phyloP scores from a whole-genome alignment of 2,797 vertebrate species.

The Poeciliopsis infans region DNA sequence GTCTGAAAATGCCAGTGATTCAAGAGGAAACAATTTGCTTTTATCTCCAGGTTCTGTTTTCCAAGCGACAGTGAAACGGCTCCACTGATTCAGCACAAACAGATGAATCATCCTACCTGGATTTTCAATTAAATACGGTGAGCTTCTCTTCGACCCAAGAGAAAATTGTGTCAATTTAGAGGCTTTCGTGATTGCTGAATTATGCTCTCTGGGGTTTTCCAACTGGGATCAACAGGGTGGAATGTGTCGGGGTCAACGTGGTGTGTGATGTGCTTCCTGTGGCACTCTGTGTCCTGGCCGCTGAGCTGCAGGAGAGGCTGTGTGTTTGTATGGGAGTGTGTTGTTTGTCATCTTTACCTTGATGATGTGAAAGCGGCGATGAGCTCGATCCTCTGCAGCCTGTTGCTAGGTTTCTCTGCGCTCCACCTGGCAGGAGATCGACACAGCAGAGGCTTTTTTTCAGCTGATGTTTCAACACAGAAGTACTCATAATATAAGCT shows the following conservation, averaged over 20 bases:
- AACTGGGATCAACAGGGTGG: conserved; percentile 25
- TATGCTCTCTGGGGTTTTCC: conserved; percentile 13
- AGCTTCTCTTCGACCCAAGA: conserved; percentile 22
- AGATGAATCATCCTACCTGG: conserved; percentile 33
- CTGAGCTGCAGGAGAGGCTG: conserved; percentile 20
- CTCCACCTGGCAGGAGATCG: conserved; percentile 54
- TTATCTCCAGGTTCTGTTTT: conserved; percentile 37
- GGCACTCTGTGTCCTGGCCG: conserved; percentile 39
- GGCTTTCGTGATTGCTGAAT: conserved; percentile 12
- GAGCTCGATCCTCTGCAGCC: conserved; percentile 48
- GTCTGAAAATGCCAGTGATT: background rate
- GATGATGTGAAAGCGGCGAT: conserved; percentile 24
- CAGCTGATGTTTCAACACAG: conserved; percentile 17
- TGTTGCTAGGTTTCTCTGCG: conserved; percentile 74
- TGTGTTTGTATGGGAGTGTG: conserved; percentile 18
- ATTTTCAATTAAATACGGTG: conserved; percentile 22
- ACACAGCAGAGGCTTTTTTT: conserved; percentile 42
- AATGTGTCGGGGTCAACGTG: conserved; percentile 31
- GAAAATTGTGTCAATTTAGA: conserved; percentile 32
- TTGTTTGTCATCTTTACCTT: conserved; percentile 19
- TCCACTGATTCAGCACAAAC: conserved; percentile 24
- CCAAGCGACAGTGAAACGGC: conserved; percentile 7
- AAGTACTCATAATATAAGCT: background rate
- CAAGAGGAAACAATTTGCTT: conserved; percentile 7
- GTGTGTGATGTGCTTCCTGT: conserved; percentile 24